Conservation (phyloP, 2,113 vertebrate genomes). For the Anguilla rostrata region DNA sequence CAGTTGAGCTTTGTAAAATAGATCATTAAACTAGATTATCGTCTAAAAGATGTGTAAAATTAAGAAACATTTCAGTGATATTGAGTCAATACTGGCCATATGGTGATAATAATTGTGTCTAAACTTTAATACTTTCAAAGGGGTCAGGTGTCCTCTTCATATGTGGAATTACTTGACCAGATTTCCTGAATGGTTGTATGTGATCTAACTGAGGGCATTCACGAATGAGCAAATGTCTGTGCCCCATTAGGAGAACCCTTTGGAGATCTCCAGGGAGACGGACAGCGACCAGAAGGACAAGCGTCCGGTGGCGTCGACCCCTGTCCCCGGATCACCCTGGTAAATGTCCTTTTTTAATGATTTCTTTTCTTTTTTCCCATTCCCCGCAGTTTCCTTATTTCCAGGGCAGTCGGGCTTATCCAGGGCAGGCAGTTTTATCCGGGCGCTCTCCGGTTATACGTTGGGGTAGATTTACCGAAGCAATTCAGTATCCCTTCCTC, state of each 20-base stretch:
- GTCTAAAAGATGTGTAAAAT: too few relatives aligned
- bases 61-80: too few relatives aligned
- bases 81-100: too few relatives aligned
- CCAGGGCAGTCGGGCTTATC: background rate
- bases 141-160: too few relatives aligned
- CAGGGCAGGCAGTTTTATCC: background rate
- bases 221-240: background rate
- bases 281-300: constrained; percentile 60
- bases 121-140: too few relatives aligned
- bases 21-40: too few relatives aligned
- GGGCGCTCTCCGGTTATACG: background rate
- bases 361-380: background rate
- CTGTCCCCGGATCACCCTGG: constrained; percentile 90
- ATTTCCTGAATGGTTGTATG: background rate
- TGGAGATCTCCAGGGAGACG: constrained; percentile 60
- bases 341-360: constrained; percentile 57
- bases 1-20: too few relatives aligned
- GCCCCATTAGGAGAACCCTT: constrained; percentile 57
- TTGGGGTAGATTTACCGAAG: background rate
- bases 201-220: background rate
- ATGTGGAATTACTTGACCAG: background rate
- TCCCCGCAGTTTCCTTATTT: background rate
- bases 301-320: constrained; percentile 83
- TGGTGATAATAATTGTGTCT: too few relatives aligned
- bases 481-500: background rate